Percentiles rank a stretch among this genome's conserved stretches.
Conservation (phyloP, 2,888 invertebrate genomes). For the Cantharis lateralis region DNA sequence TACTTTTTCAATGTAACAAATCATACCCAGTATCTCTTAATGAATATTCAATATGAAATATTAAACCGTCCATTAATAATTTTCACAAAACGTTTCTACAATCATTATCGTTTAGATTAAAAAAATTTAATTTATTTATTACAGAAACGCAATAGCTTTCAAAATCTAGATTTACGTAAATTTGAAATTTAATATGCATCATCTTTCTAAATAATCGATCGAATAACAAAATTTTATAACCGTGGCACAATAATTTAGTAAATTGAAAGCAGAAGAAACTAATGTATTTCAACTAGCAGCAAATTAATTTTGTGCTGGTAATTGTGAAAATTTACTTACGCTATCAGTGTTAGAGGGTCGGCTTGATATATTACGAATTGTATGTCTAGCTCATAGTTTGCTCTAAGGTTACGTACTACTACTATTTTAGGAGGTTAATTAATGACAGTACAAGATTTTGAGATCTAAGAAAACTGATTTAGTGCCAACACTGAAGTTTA, state of each 20-base stretch:
- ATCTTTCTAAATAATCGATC: neutral
- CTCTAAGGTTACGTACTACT: neutral
- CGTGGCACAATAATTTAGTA: neutral
- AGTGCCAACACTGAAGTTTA: neutral
- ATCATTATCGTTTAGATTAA: neutral
- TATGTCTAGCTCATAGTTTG: neutral
- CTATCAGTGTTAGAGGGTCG: neutral
- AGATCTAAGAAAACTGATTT: neutral
- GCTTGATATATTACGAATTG: neutral
- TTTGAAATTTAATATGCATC: neutral
- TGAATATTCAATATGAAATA: constrained; percentile 5
- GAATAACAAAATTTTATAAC: neutral
- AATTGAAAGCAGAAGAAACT: neutral
- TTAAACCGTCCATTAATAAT: neutral
- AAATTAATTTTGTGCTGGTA: neutral
- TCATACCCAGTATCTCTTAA: neutral
- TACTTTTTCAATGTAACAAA: constrained; percentile 1
- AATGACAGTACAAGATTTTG: neutral
- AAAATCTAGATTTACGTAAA: neutral
- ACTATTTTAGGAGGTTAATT: neutral
- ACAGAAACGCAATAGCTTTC: neutral
- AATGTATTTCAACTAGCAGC: neutral
- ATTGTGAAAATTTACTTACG: constrained; percentile 1
- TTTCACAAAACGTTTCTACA: neutral
- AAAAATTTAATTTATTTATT: neutral